phyloP scores from a whole-genome alignment of 2,888 invertebrate genomes.

The Caenorhabditis wallacei region DNA sequence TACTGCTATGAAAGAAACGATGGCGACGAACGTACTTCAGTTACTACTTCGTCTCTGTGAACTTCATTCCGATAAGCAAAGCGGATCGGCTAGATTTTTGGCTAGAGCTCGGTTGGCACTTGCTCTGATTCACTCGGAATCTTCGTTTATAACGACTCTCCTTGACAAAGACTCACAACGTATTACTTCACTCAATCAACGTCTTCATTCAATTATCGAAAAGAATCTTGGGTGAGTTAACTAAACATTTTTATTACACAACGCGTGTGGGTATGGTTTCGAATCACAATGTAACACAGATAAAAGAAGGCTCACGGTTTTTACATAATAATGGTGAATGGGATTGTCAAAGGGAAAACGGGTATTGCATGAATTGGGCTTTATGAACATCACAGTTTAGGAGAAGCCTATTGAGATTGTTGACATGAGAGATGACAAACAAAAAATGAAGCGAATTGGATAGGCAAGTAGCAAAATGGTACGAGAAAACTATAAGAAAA shows the following conservation, averaged over 20 bases:
- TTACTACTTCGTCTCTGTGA: conserved; percentile 58
- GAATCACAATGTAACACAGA: conserved; percentile 49
- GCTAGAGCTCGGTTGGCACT: conserved; percentile 67
- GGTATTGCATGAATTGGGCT: conserved; percentile 49
- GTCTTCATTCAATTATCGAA: conserved; percentile 66
- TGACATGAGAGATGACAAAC: conserved; percentile 62
- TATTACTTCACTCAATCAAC: conserved; percentile 65
- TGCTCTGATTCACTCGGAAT: conserved; percentile 70
- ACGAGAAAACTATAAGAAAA: conserved; percentile 18
- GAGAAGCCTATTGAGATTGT: conserved; percentile 56
- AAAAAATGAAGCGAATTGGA: conserved; percentile 23
- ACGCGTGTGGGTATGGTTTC: conserved; percentile 6
- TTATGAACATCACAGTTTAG: conserved; percentile 47
- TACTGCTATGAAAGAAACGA: conserved; percentile 43
- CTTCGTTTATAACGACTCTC: conserved; percentile 62
- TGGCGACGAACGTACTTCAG: conserved; percentile 52
- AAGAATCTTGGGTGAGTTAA: conserved; percentile 65
- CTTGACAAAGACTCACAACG: conserved; percentile 67
- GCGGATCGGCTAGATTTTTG: conserved; percentile 23
- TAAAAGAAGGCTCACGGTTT: conserved; percentile 20
- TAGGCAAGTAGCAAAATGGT: conserved; percentile 27
- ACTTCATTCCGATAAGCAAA: conserved; percentile 19
- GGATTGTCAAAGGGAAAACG: conserved; percentile 12
- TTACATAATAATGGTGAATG: not conserved
- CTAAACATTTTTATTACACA: conserved; percentile 21